Evolutionary conservation across 2,888 invertebrate species (phyloP).

Genomic region (Cataglyphis rosenhaueri): DNA sequence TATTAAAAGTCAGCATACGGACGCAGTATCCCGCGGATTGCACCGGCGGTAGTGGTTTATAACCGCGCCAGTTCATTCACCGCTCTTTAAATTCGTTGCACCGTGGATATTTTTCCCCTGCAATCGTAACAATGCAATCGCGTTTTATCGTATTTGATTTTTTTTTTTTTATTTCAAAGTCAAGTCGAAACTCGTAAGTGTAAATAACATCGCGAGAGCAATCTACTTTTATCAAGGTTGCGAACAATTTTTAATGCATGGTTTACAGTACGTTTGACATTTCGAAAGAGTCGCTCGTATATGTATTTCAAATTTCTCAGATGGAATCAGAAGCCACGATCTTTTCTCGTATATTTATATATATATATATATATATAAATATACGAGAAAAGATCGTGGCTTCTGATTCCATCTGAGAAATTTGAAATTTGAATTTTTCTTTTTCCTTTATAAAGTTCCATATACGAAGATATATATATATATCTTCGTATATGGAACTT

Average conservation of each 20-base stretch:
- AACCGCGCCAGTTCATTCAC: conserved; percentile 1
- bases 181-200: background rate
- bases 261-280: background rate
- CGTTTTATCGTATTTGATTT: background rate
- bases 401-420: too few species aligned
- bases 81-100: conserved; percentile 38
- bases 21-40: conserved; percentile 13
- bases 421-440: too few species aligned
- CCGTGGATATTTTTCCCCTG: conserved; percentile 8
- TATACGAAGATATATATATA: background rate
- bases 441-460: too few species aligned
- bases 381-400: too few species aligned
- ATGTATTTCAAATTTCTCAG: background rate
- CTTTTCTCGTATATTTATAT: background rate
- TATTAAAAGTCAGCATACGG: background rate
- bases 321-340: background rate
- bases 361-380: background rate
- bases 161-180: background rate
- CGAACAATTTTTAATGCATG: background rate
- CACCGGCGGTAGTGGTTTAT: conserved; percentile 16
- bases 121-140: background rate
- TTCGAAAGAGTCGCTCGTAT: background rate
- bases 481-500: background rate
- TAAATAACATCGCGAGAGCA: background rate
- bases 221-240: background rate